A percentile compares a stretch with the other conserved stretches of the same genome.
phyloP scores from a whole-genome alignment of 2,113 vertebrate genomes.

The Microcebus ravelobensis region DNA sequence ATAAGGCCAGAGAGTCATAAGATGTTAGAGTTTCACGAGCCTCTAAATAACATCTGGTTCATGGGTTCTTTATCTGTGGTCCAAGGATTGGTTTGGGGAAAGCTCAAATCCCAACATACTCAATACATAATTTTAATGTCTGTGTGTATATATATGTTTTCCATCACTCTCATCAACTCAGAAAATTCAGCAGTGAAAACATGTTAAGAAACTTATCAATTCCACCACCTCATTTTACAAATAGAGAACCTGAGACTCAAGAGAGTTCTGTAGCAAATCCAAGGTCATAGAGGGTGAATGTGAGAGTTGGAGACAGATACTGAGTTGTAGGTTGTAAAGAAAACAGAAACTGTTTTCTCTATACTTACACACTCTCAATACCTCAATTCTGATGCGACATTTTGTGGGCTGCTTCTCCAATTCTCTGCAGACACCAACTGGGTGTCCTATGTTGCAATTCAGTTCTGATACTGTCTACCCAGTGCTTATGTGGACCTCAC shows the following conservation, averaged over 20 bases:
- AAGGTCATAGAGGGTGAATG: not conserved
- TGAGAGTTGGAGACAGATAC: not conserved
- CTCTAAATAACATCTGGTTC: not conserved
- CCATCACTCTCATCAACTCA: not conserved
- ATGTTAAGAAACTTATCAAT: not conserved
- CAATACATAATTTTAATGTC: not conserved
- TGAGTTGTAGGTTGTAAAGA: not conserved
- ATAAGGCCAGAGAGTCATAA: not conserved
- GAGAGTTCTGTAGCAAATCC: not conserved
- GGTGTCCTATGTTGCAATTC: too few species aligned
- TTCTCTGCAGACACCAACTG: not conserved
- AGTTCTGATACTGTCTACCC: not conserved
- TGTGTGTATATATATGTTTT: not conserved
- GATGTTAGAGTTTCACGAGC: not conserved
- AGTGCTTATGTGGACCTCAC: not conserved
- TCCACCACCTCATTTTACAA: not conserved
- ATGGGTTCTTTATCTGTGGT: not conserved
- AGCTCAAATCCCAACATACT: not conserved
- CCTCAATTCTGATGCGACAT: not conserved
- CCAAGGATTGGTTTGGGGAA: not conserved
- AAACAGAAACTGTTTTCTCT: not conserved
- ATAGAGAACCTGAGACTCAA: not conserved
- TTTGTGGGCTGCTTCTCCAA: not conserved
- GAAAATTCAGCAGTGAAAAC: not conserved
- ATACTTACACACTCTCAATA: too few species aligned